Base-by-base conservation (phyloP, 2,797 vertebrate genomes). In the Emys orbicularis region DNA sequence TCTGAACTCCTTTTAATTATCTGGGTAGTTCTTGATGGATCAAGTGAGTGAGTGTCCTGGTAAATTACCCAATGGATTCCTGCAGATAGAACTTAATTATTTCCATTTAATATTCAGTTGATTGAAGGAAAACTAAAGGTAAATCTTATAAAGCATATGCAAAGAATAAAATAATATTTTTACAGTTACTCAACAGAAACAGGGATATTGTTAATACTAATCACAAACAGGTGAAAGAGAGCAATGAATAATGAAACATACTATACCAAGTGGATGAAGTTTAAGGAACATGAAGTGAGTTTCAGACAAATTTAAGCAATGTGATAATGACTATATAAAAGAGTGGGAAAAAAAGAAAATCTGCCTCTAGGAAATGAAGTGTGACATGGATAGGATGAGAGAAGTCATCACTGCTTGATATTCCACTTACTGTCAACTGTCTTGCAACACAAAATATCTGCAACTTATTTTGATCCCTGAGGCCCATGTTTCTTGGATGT, bases 231-330 rank as follows among this genome's bases (percentile, higher is more conserved):
- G 44, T 49, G 44, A 77, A 5, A 41, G 44, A 77, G 41, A 80
- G 59, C 9, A 50, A 65, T 6, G 11, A 56, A 65, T 21, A 56
- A 25, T 2, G 4, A 49, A 84, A 90, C 90, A 56, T 50, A 74
- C 47, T 19, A 21, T 37, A 15, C 59, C 1, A 81, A 44, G 25
- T 8, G 44, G 23, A 13, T 47, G 44, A 15, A 4, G 74, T 25
- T 54, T 31, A 83, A 84, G 21, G 34, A 87, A 83, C 5, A 4
- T 10, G 16, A 94, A 93, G 89, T 37, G 3, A 77, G 12, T 9
- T 90, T 90, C 21, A 37, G 50, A 65, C 10, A 77, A 54, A n/a
- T 86, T 27, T 90, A 89, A 87, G 23, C 89, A 94, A 90, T 59
- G 29, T 8, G 11, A 80, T 11, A 12, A 87, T 6, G 8, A 74